phyloP scores from a whole-genome alignment of 2,797 vertebrate genomes.

The Nothura maculosa region DNA sequence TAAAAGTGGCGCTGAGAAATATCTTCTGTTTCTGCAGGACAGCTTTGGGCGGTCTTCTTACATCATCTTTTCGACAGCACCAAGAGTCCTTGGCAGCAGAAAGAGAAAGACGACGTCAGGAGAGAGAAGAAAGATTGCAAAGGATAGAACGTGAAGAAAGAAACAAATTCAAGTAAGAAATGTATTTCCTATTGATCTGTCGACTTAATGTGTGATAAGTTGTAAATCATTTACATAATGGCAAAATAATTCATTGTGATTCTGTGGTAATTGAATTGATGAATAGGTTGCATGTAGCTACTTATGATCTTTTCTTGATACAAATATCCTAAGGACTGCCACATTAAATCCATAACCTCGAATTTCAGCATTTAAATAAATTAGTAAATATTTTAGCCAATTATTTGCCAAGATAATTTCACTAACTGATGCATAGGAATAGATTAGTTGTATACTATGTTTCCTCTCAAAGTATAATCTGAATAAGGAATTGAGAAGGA shows the following conservation, averaged over 20 bases:
- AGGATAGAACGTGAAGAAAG: constrained; percentile 96
- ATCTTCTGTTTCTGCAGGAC: constrained; percentile 79
- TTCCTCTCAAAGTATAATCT: not conserved
- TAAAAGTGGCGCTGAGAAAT: constrained; percentile 58
- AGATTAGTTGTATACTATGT: not conserved
- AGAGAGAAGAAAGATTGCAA: constrained; percentile 95
- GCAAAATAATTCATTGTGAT: not conserved
- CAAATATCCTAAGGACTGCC: not conserved
- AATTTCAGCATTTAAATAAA: not conserved
- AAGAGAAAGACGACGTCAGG: constrained; percentile 90
- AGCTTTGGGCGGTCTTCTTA: constrained; percentile 88
- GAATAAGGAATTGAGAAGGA: not conserved
- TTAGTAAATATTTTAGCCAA: not conserved
- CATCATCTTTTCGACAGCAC: constrained; percentile 95
- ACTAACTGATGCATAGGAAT: not conserved
- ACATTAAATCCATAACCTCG: not conserved
- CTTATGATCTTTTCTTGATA: not conserved
- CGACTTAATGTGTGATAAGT: not conserved
- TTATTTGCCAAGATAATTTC: not conserved
- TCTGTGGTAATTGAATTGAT: not conserved
- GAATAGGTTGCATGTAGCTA: not conserved
- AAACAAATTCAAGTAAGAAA: constrained; percentile 92
- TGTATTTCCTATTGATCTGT: not conserved
- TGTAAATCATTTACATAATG: not conserved
- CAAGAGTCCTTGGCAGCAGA: constrained; percentile 95